phyloP scores from a whole-genome alignment of 2,113 vertebrate species.

The Anseranas semipalmata region DNA sequence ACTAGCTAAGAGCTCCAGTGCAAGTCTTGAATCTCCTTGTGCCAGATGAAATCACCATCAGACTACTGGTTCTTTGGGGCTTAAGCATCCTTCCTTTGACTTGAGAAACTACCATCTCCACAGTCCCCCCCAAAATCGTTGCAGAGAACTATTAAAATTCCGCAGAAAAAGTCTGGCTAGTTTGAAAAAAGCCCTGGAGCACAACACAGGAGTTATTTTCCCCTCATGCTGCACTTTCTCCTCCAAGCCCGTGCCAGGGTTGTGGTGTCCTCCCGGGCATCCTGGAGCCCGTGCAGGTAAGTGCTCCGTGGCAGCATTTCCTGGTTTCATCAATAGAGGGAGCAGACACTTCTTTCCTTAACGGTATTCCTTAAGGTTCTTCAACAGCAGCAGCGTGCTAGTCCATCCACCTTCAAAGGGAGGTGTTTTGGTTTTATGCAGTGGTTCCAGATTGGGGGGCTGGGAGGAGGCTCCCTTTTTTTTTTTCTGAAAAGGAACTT shows the following conservation, averaged over 20 bases:
- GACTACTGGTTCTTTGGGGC: neutral
- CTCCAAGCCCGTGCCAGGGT: neutral
- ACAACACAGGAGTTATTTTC: neutral
- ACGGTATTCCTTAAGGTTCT: neutral
- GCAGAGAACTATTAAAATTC: neutral
- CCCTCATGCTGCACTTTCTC: neutral
- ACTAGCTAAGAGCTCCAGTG: neutral
- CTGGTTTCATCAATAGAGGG: neutral
- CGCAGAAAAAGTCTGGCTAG: neutral
- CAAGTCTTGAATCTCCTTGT: neutral
- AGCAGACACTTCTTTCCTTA: neutral
- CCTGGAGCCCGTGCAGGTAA: neutral
- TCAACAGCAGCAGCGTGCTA: neutral
- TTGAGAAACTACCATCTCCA: neutral
- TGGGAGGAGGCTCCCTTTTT: neutral
- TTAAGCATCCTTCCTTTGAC: neutral
- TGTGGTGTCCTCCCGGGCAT: neutral
- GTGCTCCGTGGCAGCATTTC: neutral
- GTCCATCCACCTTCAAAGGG: neutral
- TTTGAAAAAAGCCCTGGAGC: accelerated
- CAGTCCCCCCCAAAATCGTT: neutral
- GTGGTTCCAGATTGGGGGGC: neutral
- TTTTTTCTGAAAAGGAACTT: neutral
- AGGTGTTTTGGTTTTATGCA: neutral
- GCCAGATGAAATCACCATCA: neutral